phyloP scores from a whole-genome alignment of 2,888 invertebrate genomes.

The Coelopa pilipes region DNA sequence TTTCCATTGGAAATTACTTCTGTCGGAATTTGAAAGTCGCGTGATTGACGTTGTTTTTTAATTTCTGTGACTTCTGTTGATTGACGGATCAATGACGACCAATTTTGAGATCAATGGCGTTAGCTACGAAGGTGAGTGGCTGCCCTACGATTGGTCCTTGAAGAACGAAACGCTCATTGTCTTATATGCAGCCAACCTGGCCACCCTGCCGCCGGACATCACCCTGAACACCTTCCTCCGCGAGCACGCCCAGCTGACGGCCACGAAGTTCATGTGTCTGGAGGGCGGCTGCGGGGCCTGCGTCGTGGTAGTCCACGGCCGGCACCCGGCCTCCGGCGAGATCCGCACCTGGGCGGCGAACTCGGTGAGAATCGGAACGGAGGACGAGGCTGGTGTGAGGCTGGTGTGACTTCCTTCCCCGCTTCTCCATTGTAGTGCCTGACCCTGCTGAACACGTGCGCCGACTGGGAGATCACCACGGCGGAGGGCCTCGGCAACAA shows the following conservation, averaged over 20 bases:
- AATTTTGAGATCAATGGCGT: background rate
- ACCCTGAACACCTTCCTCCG: constrained; percentile 71
- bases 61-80: too few species aligned
- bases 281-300: constrained; percentile 76
- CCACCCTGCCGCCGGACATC: constrained; percentile 3
- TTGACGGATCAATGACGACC: background rate
- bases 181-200: background rate
- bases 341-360: constrained; percentile 70
- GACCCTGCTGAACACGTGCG: constrained; percentile 72
- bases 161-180: background rate
- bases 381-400: too few species aligned
- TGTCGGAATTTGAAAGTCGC: too few species aligned
- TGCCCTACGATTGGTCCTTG: background rate
- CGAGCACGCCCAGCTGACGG: constrained; percentile 69
- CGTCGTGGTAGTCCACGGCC: constrained; percentile 66
- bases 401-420: background rate
- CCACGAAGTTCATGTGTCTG: constrained; percentile 74
- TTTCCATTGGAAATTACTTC: too few species aligned
- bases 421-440: constrained; percentile 69
- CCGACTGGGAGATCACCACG: constrained; percentile 75
- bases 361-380: constrained; percentile 68
- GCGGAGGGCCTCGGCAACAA: constrained; percentile 77
- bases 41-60: background rate
- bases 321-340: constrained; percentile 51
- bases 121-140: background rate